Evolutionary conservation across 2,888 invertebrate species (phyloP), one percentile per base, ranked within the genome.

Genomic region (Eugnorisma glareosa): DNA sequence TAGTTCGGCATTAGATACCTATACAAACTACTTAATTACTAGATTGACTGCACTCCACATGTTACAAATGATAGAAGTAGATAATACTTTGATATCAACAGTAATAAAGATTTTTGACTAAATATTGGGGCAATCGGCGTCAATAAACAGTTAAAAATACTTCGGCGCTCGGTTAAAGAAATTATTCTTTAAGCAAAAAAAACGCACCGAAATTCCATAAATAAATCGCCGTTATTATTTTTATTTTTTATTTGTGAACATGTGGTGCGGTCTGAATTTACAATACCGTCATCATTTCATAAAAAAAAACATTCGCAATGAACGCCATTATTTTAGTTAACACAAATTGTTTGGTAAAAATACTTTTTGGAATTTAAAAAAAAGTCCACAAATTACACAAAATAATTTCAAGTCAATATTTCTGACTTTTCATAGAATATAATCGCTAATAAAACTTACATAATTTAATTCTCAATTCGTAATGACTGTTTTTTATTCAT

Each of bases 1-100:
- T 90, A 90, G 81, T 86, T 89, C 86, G 91, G 93, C 90, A 94
- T 94, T 89, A 91, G 77, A 94, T 93, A 91, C 93, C 92, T 81
- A 79, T 86, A 88, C 76, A 75, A 77, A 51, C 79, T 88, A 88
- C 70, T 81, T 81, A 80, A 64, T 78, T 48, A n/a, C 69, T 77
- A 79, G 35, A 35, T 54, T 67, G 71, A 79, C 37, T 71, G 51
- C 18, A 72, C 68, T 43, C 57, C 66, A 83, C 70, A 68, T 67
- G 82, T 57, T 45, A 75, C 73, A 68, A 64, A 40, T 37, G 0
- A 35, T n/a, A 40, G 64, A 64, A 64, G 18, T 18, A 28, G 1
- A 64, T 64, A 18, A 64, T 64, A 64, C 1, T 40, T n/a, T 64
- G 21, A 61, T 35, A 21, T 21, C 21, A 5, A 35, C 10, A 61